Evolutionary conservation across 2,797 vertebrate species (phyloP).

Genomic region (Sebastes goodei): DNA sequence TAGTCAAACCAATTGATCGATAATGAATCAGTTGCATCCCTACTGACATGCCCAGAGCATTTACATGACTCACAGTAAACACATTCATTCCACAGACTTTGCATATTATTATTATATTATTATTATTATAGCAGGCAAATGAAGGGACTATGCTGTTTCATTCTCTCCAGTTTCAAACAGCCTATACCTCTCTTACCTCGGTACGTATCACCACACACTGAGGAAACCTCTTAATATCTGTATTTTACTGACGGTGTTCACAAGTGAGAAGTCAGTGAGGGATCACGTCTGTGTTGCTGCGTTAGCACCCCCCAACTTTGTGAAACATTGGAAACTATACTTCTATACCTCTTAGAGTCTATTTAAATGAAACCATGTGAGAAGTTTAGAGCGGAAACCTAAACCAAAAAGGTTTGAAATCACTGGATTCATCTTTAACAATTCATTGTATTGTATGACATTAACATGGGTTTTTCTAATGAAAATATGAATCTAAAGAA

Average conservation of each 20-base stretch:
- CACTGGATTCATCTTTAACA: not conserved
- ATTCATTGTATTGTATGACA: not conserved
- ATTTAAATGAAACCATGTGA: too few relatives aligned
- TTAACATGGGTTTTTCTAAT: too few relatives aligned
- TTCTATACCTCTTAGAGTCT: too few relatives aligned
- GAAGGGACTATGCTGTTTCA: not conserved
- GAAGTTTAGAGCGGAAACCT: too few relatives aligned
- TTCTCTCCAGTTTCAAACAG: not conserved
- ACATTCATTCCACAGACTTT: not conserved
- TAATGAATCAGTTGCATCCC: too few relatives aligned
- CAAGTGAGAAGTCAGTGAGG: not conserved
- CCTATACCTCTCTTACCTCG: not conserved
- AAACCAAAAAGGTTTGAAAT: not conserved
- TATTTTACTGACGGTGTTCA: not conserved
- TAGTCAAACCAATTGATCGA: too few relatives aligned
- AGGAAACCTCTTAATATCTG: not conserved
- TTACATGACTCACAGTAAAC: not conserved
- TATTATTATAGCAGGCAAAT: conserved; percentile 27
- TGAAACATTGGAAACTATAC: too few relatives aligned
- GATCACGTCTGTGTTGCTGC: too few relatives aligned
- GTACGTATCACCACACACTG: not conserved
- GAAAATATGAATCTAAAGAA: too few relatives aligned
- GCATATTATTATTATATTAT: too few relatives aligned
- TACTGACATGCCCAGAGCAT: too few relatives aligned
- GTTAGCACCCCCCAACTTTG: too few relatives aligned